Evolutionary conservation across 2,888 invertebrate species (phyloP), one percentile per base, ranked within the genome.

Genomic region (Patella caerulea): DNA sequence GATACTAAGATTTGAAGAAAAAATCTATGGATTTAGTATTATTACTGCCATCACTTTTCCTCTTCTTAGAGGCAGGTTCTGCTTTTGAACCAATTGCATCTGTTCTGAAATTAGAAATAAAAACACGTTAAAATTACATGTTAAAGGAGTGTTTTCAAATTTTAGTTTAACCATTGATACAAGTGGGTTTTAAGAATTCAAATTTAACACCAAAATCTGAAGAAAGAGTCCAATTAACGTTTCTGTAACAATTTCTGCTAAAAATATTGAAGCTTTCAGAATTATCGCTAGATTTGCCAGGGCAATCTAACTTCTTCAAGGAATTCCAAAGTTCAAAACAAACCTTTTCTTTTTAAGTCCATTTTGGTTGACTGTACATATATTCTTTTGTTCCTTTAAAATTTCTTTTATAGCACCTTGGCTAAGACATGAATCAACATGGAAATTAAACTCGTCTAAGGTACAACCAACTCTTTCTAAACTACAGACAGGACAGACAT

Each of bases 371-470:
- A 24, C 65, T 65, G 65, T 65, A 12, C 7, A 34, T 17, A 52
- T 45, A n/a, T 29, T 45, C 56, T 80, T 84, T 78, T 88, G 86
- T 71, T 87, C 85, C 34, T 80, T 74, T 2, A 90, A 79, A 59
- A 90, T 87, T 69, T 88, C 82, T 55, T 84, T 81, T 74, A 90
- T 88, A 65, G 87, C 82, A 19, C 82, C 83, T 54, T 85, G 81
- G 76, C 86, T 89, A 19, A 90, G 86, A 82, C 90, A 90, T 11
- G 82, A 71, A 73, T 90, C 90, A 9, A 90, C 86, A 82, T 90
- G 90, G 52, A 80, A 74, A 78, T 90, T 90, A 72, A 90, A 88
- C 7, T 74, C 79, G 29, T 83, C 84, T 69, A 89, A 79, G 69
- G 83, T 81, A 53, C 81, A 82, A 29, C 83, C 80, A 15, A 78